A percentile compares a stretch with the other conserved stretches of the same genome.
phyloP scores from a whole-genome alignment of 2,113 vertebrate genomes.

The Xenopus laevis region DNA sequence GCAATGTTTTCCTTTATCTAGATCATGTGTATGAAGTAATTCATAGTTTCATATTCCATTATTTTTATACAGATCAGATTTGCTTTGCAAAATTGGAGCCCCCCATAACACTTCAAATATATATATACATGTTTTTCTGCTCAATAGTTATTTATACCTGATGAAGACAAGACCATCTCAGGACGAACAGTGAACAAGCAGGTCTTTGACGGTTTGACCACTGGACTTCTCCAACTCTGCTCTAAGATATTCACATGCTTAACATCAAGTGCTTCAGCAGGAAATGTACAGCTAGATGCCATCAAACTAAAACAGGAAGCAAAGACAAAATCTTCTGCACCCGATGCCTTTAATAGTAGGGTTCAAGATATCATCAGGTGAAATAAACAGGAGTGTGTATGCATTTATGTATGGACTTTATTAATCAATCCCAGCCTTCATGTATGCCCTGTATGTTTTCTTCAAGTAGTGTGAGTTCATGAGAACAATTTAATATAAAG shows the following conservation, averaged over 20 bases:
- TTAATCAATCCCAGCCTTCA: not conserved
- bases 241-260: constrained; percentile 77
- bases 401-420: not conserved
- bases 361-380: constrained; percentile 95
- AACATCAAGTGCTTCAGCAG: constrained; percentile 65
- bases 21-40: too few relatives aligned
- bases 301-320: constrained; percentile 73
- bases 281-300: constrained; percentile 54
- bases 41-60: too few relatives aligned
- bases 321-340: constrained; percentile 73
- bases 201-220: constrained; percentile 86
- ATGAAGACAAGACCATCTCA: constrained; percentile 83
- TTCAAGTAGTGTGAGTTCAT: too few relatives aligned
- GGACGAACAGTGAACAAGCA: constrained; percentile 88
- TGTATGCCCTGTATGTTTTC: too few relatives aligned
- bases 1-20: too few relatives aligned
- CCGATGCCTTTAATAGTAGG: constrained; percentile 81
- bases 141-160: constrained; percentile 82
- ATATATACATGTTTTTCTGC: constrained; percentile 3
- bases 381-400: not conserved
- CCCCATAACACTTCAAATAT: too few relatives aligned
- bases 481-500: too few relatives aligned
- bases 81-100: too few relatives aligned
- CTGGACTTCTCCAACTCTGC: constrained; percentile 80
- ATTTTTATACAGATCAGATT: too few relatives aligned